Percentiles rank a stretch among this genome's conserved stretches.
These are phyloP conservation scores for Mellilla xanthometata DNA, from an alignment of 2,888 invertebrate species.

Conservation along the genomic window DNA sequence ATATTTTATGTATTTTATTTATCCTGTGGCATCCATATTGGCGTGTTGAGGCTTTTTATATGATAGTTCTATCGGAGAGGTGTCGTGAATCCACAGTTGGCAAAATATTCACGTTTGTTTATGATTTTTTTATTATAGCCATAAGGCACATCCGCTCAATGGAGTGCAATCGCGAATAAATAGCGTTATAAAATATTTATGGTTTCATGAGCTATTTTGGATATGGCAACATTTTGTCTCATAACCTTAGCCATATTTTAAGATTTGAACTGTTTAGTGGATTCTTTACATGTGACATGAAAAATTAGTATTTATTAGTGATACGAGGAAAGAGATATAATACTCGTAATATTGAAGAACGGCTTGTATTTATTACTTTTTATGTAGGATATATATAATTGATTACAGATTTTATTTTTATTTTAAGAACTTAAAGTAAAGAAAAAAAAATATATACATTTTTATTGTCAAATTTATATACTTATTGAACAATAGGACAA, in stretches of 20 bases:
- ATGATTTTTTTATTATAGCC: slow-evolving; percentile 28
- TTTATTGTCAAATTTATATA: no score
- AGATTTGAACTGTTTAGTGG: no score
- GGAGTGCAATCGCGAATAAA: slow-evolving; percentile 8
- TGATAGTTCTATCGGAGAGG: slow-evolving; percentile 22
- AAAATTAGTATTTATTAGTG: no score
- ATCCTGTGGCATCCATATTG: slow-evolving; percentile 9
- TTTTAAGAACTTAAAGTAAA: no score
- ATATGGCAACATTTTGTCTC: slow-evolving; percentile 2
- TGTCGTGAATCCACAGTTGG: slow-evolving; percentile 29
- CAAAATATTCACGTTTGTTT: slow-evolving; percentile 28
- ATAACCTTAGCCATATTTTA: not conserved
- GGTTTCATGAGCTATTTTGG: not conserved
- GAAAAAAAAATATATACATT: no score
- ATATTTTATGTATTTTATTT: slow-evolving; percentile 12
- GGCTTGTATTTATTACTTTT: no score
- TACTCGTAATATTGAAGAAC: no score
- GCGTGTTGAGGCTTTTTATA: slow-evolving; percentile 21
- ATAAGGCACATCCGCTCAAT: slow-evolving; percentile 17
- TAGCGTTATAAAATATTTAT: slow-evolving; percentile 8
- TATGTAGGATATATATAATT: no score
- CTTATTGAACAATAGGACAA: no score
- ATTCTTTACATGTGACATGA: no score
- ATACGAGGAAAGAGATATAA: no score
- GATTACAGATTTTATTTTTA: no score